A percentile compares a stretch with the other conserved stretches of the same genome.
Conservation (phyloP, 2,888 invertebrate genomes). For the Calliopum simillimum region DNA sequence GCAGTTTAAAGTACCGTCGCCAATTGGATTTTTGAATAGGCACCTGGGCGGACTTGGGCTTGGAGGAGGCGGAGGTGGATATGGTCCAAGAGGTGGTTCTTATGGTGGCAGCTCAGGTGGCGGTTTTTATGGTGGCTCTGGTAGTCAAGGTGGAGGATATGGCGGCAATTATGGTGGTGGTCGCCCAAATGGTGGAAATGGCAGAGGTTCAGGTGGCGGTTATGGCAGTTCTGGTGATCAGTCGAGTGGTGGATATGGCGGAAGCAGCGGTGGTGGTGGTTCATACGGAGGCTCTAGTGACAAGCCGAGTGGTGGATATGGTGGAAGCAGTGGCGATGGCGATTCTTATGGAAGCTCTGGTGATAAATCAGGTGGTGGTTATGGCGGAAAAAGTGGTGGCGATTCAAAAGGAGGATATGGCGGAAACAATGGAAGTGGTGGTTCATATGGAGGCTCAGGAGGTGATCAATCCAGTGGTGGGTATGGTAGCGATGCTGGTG, state of each 20-base stretch:
- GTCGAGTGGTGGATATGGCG: neutral
- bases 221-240: neutral
- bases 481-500: neutral
- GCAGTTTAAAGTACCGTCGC: neutral
- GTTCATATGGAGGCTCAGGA: neutral
- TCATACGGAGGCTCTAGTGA: neutral
- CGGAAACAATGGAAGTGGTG: neutral
- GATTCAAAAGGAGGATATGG: neutral
- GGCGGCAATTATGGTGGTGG: neutral
- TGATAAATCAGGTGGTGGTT: neutral
- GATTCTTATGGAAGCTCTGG: neutral
- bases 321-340: constrained; percentile 14
- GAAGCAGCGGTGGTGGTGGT: too few relatives aligned
- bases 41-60: too few relatives aligned
- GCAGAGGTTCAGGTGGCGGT: constrained; percentile 1
- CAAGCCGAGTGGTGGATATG: constrained; percentile 34
- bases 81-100: constrained; percentile 51
- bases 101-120: constrained; percentile 44
- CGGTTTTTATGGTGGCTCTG: constrained; percentile 35
- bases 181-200: neutral
- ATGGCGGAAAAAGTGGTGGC: neutral
- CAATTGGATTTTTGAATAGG: neutral
- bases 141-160: neutral
- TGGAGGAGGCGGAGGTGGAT: constrained; percentile 45
- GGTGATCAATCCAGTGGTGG: neutral